Evolutionary conservation across 2,797 vertebrate genomes (phyloP).

Genomic region (Podarcis siculus): DNA sequence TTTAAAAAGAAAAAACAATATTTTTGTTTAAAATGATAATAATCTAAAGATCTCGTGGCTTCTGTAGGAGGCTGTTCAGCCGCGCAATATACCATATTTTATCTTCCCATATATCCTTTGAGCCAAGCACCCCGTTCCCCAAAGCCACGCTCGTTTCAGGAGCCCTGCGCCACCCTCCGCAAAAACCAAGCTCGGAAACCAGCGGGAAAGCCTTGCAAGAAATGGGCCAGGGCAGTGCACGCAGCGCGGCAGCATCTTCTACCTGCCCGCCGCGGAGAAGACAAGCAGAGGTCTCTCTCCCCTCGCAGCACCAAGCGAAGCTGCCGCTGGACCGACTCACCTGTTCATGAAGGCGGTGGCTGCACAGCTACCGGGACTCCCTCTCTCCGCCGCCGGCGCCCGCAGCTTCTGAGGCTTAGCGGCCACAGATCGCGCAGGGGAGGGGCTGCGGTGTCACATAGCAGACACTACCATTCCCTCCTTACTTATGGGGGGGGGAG

Average conservation of each 20-base stretch:
- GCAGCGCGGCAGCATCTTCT: not conserved
- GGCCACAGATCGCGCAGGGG: slow-evolving; percentile 57
- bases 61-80: not conserved
- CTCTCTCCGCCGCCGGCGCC: slow-evolving; percentile 8
- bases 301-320: not conserved
- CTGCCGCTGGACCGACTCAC: slow-evolving; percentile 52
- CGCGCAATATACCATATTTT: too few species aligned
- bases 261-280: too few species aligned
- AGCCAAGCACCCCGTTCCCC: not conserved
- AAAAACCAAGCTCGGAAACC: too few species aligned
- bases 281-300: not conserved
- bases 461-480: slow-evolving; percentile 78
- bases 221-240: not conserved
- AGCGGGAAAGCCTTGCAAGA: not conserved
- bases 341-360: slow-evolving; percentile 36
- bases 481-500: slow-evolving; percentile 73
- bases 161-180: not conserved
- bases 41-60: not conserved
- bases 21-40: not conserved
- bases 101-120: too few species aligned
- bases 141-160: not conserved
- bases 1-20: not conserved
- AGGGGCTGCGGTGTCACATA: slow-evolving; percentile 79
- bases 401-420: not conserved
- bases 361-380: not conserved